phyloP scores from a whole-genome alignment of 2,113 vertebrate genomes.

The Chauna torquata region DNA sequence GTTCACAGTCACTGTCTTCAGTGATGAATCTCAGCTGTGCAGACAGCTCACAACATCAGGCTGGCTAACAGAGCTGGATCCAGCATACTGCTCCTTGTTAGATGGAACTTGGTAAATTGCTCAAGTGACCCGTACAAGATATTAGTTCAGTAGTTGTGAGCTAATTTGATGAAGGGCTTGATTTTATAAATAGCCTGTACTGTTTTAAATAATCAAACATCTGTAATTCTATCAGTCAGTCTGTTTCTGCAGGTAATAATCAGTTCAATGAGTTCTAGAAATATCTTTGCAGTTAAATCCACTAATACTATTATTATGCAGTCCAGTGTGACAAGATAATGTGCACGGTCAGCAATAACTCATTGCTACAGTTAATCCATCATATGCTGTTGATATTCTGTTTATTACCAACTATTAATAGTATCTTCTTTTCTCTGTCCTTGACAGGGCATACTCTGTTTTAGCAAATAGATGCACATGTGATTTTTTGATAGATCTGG shows the following conservation, averaged over 20 bases:
- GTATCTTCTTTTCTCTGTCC: background rate
- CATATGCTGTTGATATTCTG: slow-evolving; percentile 6
- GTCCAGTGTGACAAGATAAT: background rate
- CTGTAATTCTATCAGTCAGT: background rate
- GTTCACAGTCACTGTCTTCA: background rate
- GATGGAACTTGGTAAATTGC: background rate
- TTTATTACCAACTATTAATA: slow-evolving; percentile 5
- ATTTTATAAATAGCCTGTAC: background rate
- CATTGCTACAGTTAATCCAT: background rate
- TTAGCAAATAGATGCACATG: background rate
- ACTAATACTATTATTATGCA: background rate
- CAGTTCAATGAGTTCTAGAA: background rate
- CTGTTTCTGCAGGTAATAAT: background rate
- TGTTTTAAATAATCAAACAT: background rate
- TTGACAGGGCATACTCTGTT: background rate
- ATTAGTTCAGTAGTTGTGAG: background rate
- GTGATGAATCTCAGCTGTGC: background rate
- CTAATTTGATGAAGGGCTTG: background rate
- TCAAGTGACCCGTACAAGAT: background rate
- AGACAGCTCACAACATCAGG: background rate
- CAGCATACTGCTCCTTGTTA: background rate
- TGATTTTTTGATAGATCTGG: background rate
- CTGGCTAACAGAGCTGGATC: background rate
- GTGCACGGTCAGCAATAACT: background rate
- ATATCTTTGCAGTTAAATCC: background rate